Evolutionary conservation across 2,797 vertebrate species (phyloP).

Genomic region (Etheostoma nigrum): DNA sequence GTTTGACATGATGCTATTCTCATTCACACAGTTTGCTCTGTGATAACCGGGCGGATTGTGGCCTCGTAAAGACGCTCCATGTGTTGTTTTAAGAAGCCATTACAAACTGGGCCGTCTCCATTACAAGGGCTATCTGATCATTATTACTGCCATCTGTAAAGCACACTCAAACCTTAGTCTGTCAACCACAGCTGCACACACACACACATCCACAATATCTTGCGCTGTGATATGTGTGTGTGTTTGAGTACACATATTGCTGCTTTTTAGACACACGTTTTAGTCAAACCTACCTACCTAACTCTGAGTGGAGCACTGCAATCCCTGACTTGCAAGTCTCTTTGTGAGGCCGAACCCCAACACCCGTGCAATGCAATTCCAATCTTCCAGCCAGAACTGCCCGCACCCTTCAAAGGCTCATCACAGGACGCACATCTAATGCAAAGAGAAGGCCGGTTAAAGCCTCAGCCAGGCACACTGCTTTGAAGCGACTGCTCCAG

Average conservation of each 20-base stretch:
- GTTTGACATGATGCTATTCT: slow-evolving; percentile 75
- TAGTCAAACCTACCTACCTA: slow-evolving; percentile 46
- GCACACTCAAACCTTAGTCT: slow-evolving; percentile 78
- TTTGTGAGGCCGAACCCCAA: slow-evolving; percentile 29
- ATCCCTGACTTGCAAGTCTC: slow-evolving; percentile 30
- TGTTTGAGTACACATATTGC: slow-evolving; percentile 51
- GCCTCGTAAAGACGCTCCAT: slow-evolving; percentile 81
- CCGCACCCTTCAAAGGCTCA: slow-evolving; percentile 81
- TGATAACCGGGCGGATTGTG: slow-evolving; percentile 76
- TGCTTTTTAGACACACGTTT: slow-evolving; percentile 60
- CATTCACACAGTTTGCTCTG: slow-evolving; percentile 71
- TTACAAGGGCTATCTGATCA: slow-evolving; percentile 83
- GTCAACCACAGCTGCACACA: slow-evolving; percentile 72
- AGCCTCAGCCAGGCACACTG: slow-evolving; percentile 64
- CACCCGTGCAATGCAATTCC: slow-evolving; percentile 64
- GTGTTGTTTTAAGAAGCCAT: slow-evolving; percentile 85
- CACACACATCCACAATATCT: slow-evolving; percentile 28
- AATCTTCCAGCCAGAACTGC: slow-evolving; percentile 66
- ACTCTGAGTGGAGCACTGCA: slow-evolving; percentile 19
- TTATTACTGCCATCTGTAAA: slow-evolving; percentile 83
- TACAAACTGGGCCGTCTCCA: slow-evolving; percentile 80
- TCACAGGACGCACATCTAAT: slow-evolving; percentile 81
- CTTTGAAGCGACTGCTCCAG: slow-evolving; percentile 78
- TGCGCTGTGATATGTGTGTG: slow-evolving; percentile 36
- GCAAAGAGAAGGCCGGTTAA: slow-evolving; percentile 79